Percentiles rank a stretch among this genome's conserved stretches.
Evolutionary conservation across 1,140 invertebrate genomes (phyloP).

Genomic region (Sycophila sp.): DNA sequence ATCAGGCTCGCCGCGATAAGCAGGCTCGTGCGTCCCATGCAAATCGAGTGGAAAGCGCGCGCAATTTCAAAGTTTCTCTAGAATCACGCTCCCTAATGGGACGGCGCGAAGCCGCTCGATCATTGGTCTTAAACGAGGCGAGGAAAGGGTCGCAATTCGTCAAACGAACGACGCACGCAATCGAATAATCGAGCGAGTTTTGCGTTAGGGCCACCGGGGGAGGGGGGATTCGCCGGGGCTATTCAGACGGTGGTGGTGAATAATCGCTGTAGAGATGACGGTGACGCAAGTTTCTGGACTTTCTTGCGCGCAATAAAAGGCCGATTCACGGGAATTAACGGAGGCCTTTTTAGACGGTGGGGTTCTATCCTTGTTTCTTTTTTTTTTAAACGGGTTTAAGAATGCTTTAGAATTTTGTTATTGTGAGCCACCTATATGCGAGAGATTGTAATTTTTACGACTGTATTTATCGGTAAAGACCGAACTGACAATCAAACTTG

Average conservation of each 20-base stretch:
- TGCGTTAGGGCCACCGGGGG: not conserved
- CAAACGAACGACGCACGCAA: not conserved
- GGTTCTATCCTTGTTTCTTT: not conserved
- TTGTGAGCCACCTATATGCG: too few species aligned
- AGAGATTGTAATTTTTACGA: too few species aligned
- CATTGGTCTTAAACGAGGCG: slow-evolving; percentile 10
- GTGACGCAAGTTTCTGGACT: not conserved
- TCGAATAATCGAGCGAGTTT: slow-evolving; percentile 3
- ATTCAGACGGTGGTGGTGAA: not conserved
- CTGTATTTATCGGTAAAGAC: too few species aligned
- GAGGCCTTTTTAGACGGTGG: not conserved
- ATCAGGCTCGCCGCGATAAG: not conserved
- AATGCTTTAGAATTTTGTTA: too few species aligned
- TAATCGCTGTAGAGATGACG: not conserved
- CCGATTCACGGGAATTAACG: not conserved
- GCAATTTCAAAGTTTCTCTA: not conserved
- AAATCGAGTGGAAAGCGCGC: not conserved
- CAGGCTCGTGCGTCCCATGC: not conserved
- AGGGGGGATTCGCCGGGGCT: not conserved
- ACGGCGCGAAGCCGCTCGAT: slow-evolving; percentile 8
- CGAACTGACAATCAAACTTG: too few species aligned
- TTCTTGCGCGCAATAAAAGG: slow-evolving; percentile 1
- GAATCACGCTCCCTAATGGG: slow-evolving; percentile 7
- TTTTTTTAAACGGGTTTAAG: too few species aligned
- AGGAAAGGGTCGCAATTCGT: slow-evolving; percentile 9